phyloP scores from a whole-genome alignment of 2,113 vertebrate genomes.

The Chlamydotis undulata region DNA sequence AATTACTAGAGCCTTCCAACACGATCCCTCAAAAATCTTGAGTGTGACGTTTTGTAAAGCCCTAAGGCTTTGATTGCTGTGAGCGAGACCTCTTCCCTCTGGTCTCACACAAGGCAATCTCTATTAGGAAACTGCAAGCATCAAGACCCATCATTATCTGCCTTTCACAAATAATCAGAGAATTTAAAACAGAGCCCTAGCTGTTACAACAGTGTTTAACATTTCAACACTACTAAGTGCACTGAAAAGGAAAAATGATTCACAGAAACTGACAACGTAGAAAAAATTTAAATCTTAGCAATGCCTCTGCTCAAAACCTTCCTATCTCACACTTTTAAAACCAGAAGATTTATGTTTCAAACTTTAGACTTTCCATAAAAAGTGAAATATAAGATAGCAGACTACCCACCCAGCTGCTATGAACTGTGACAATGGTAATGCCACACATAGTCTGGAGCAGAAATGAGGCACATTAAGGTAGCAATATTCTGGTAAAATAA shows the following conservation, averaged over 20 bases:
- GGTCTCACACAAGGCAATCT: neutral
- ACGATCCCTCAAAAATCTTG: neutral
- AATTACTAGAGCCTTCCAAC: neutral
- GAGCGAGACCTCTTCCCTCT: slow-evolving; percentile 20
- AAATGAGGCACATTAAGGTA: slow-evolving; percentile 26
- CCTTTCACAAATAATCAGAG: slow-evolving; percentile 36
- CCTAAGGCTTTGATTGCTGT: slow-evolving; percentile 13
- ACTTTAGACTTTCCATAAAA: neutral
- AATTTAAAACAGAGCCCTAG: slow-evolving; percentile 8
- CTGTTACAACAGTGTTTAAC: neutral
- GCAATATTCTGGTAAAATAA: neutral
- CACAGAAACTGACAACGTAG: slow-evolving; percentile 2
- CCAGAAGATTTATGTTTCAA: neutral
- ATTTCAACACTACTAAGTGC: neutral
- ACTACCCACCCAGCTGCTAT: neutral
- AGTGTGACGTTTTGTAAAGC: neutral
- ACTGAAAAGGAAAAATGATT: slow-evolving; percentile 14
- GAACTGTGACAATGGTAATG: neutral
- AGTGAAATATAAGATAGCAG: neutral
- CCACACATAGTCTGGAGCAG: neutral
- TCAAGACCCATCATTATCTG: neutral
- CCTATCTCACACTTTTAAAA: neutral
- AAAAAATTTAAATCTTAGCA: neutral
- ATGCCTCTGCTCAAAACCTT: neutral
- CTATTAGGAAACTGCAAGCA: neutral